Evolutionary conservation across 1,140 invertebrate genomes (phyloP), one percentile per base, ranked within the genome.

Genomic region (Drosophila tropicalis): DNA sequence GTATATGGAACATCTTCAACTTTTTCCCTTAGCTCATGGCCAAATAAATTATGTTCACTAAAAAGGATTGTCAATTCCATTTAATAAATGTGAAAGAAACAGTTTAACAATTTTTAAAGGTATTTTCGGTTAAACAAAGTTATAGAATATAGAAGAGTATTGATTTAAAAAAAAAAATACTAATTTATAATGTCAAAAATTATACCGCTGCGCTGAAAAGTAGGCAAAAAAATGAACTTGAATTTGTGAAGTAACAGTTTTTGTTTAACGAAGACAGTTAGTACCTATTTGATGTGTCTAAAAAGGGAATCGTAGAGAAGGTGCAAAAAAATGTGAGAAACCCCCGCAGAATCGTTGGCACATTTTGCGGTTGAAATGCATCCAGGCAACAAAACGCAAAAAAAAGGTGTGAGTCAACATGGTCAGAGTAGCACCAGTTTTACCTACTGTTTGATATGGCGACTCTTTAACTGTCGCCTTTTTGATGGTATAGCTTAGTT

Each of bases 341-440:
- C 10, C 17, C 12, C 9, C 34, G 19, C n/a, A 15, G 7, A 22
- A 34, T 62, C 17, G 60, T 62, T 62, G 39, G 39, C 60, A 41
- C 22, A 62, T 62, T 62, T 62, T 62, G 60, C 39, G 60, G 60
- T 44, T 62, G 60, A 44, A 62, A 15, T 62, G 39, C 39, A 62
- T 44, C 29, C 29, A 6, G 29, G 29, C 29, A 29, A 29, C 29
- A 29, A 29, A 29, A 41, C 19, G 12, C 1, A 47, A 47, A 22
- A 51, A n/a, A 22, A 22, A 12, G 39, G 36, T 62, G 40, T 44
- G 60, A 62, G 40, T 36, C 32, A 17, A n/a, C 10, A 13, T 4
- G 40, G 39, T 7, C 9, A 10, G 34, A 19, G 36, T 15, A 44
- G 39, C 60, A 40, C 29, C 29, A 29, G 29, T 29, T 29, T 36